phyloP scores from a whole-genome alignment of 2,888 invertebrate genomes.

The Chorisops tibialis region DNA sequence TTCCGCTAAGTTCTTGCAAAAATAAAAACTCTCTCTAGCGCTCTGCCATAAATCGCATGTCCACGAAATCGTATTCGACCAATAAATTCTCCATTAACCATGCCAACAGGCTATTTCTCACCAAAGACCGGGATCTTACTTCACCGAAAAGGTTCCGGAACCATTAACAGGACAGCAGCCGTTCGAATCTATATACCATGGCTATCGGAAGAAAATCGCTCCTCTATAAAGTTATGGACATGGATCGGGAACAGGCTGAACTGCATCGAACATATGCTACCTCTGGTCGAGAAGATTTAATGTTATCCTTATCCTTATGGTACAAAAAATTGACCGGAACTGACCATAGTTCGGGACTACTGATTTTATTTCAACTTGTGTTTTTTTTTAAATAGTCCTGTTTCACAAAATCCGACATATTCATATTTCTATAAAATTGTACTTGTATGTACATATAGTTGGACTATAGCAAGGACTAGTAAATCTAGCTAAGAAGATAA shows the following conservation, averaged over 20 bases:
- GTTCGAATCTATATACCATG: neutral
- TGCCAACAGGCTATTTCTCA: conserved; percentile 21
- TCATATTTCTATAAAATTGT: too few species aligned
- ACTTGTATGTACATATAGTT: too few species aligned
- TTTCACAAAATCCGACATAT: too few species aligned
- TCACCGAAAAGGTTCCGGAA: conserved; percentile 15
- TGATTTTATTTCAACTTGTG: too few species aligned
- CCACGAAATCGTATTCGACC: neutral
- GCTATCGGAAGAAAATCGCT: conserved; percentile 15
- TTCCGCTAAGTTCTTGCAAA: too few species aligned
- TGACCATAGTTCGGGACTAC: too few species aligned
- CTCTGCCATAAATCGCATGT: neutral
- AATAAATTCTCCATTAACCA: conserved; percentile 16
- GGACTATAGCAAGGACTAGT: too few species aligned
- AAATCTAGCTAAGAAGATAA: too few species aligned
- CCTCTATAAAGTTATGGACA: neutral
- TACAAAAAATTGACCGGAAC: neutral
- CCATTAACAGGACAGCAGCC: conserved; percentile 9
- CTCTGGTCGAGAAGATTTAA: conserved; percentile 7
- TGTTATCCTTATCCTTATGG: conserved; percentile 15
- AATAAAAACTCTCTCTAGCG: too few species aligned
- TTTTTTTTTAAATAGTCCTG: too few species aligned
- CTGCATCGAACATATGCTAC: conserved; percentile 7
- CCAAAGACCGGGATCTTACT: conserved; percentile 3
- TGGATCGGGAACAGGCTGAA: neutral